Conservation (phyloP, 2,113 vertebrate species). For the Petaurus breviceps region DNA sequence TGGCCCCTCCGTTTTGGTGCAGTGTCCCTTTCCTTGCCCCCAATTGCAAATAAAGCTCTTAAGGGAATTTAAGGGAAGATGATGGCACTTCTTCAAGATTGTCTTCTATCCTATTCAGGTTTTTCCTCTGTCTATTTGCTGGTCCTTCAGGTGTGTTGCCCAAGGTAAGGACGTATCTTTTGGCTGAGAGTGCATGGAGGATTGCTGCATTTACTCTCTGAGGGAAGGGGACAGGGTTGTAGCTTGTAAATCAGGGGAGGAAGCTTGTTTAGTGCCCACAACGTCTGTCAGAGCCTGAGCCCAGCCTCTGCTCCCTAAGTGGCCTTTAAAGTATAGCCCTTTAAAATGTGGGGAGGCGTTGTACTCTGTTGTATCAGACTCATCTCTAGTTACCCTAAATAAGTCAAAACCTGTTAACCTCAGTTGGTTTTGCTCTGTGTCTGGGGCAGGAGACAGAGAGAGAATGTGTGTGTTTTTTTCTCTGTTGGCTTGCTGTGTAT, state of each 20-base stretch:
- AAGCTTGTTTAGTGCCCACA: not conserved
- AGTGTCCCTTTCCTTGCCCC: too few species aligned
- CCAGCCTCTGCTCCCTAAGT: not conserved
- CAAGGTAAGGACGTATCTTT: slow-evolving; percentile 86
- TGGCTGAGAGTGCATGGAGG: not conserved
- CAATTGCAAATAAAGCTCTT: not conserved
- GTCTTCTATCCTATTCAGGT: slow-evolving; percentile 83
- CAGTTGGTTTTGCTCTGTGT: not conserved
- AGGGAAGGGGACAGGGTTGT: not conserved
- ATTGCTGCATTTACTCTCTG: not conserved
- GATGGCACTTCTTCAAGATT: not conserved
- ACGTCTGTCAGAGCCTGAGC: not conserved
- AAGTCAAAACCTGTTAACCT: not conserved
- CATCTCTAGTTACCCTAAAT: not conserved
- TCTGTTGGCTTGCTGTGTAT: not conserved
- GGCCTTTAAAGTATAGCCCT: not conserved
- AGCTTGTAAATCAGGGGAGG: not conserved
- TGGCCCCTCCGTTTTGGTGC: not conserved
- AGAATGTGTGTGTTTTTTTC: not conserved
- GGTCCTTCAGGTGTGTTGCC: slow-evolving; percentile 89
- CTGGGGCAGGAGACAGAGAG: too few species aligned
- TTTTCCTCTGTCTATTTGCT: slow-evolving; percentile 96
- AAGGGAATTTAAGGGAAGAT: not conserved
- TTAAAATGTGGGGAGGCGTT: not conserved
- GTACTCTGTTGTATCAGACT: not conserved